Conservation (phyloP, 2,797 vertebrate species). For the Sebastiscus tertius region DNA sequence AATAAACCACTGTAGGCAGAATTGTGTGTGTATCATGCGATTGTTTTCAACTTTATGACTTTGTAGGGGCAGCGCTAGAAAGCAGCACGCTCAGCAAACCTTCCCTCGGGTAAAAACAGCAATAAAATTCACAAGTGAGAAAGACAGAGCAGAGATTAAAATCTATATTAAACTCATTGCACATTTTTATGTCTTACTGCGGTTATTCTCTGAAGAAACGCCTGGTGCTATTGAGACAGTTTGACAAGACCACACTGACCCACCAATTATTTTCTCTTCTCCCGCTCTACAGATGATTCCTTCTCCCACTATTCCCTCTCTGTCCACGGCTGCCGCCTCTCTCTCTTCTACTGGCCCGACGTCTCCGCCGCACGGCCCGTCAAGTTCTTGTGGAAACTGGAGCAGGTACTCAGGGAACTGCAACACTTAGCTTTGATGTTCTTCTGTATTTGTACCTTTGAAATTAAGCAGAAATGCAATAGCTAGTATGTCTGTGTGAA, state of each 20-base stretch:
- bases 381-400: conserved; percentile 98
- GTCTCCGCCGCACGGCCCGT: conserved; percentile 93
- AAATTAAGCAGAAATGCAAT: conserved; percentile 22
- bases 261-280: conserved; percentile 21
- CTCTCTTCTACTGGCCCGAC: conserved; percentile 97
- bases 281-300: conserved; percentile 87
- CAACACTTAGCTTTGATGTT: conserved; percentile 33
- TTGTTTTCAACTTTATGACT: conserved; percentile 7
- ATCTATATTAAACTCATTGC: neutral
- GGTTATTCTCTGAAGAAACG: conserved; percentile 1
- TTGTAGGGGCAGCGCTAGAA: neutral
- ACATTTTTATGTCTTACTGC: neutral
- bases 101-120: neutral
- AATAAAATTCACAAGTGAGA: neutral
- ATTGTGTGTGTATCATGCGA: conserved; percentile 15
- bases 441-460: conserved; percentile 16
- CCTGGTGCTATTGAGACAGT: neutral
- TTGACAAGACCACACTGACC: conserved; percentile 6
- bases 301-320: conserved; percentile 96
- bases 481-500: conserved; percentile 1
- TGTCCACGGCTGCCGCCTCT: conserved; percentile 95
- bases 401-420: conserved; percentile 87
- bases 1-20: conserved; percentile 31
- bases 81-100: neutral
- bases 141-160: neutral